Evolutionary conservation across 2,888 invertebrate species (phyloP).

Genomic region (Synanthedon myopaeformis): DNA sequence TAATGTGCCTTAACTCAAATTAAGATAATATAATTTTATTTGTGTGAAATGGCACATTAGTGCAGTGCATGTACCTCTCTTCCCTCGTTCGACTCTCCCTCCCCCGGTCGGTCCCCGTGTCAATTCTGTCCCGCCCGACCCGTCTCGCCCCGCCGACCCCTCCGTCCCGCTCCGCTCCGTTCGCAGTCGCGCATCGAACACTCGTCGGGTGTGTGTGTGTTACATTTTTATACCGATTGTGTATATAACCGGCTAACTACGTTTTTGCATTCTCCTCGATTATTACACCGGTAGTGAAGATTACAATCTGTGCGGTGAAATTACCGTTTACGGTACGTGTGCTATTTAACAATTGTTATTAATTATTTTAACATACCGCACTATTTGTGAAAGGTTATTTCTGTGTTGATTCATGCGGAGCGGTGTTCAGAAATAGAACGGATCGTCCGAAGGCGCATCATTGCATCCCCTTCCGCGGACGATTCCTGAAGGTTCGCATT

Average conservation of each 20-base stretch:
- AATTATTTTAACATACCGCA: conserved; percentile 52
- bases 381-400: conserved; percentile 67
- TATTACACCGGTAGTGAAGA: conserved; percentile 41
- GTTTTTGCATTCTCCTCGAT: conserved; percentile 34
- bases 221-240: conserved; percentile 28
- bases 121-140: conserved; percentile 9
- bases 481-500: conserved; percentile 19
- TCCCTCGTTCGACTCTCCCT: conserved; percentile 22
- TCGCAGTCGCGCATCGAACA: conserved; percentile 61
- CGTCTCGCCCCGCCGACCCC: conserved; percentile 14
- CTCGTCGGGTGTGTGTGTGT: conserved; percentile 45
- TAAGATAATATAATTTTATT: too few relatives aligned
- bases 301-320: conserved; percentile 56
- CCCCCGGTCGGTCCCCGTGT: conserved; percentile 16
- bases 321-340: conserved; percentile 65
- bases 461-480: conserved; percentile 36
- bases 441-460: conserved; percentile 57
- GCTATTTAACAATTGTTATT: conserved; percentile 39
- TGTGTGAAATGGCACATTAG: too few relatives aligned
- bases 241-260: conserved; percentile 50
- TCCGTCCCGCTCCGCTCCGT: conserved; percentile 14
- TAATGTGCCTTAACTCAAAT: too few relatives aligned
- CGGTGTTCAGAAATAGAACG: conserved; percentile 66
- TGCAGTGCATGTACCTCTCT: conserved; percentile 4
- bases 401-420: conserved; percentile 69